These are phyloP conservation scores for Pangasianodon gigas DNA, from an alignment of 2,113 vertebrate species.

Conservation along the genomic window DNA sequence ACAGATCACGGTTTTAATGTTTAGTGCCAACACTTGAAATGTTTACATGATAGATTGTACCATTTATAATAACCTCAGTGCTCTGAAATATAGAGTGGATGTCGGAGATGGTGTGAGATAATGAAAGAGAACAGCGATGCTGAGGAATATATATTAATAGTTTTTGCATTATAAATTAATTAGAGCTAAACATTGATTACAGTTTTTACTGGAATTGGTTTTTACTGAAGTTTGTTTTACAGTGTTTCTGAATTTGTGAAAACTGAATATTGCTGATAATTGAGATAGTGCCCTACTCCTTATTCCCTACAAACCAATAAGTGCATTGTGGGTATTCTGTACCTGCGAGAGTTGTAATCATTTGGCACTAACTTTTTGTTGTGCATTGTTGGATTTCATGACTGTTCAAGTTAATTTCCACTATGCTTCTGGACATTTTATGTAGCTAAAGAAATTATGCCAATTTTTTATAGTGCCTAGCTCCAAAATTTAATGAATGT, in stretches of 20 bases:
- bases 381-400: not conserved
- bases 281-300: too few species aligned
- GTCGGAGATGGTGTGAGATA: not conserved
- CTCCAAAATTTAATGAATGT: not conserved
- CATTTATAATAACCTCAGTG: not conserved
- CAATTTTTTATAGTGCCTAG: not conserved
- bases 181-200: not conserved
- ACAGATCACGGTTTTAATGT: not conserved
- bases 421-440: not conserved
- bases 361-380: not conserved
- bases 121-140: not conserved
- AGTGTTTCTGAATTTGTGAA: not conserved
- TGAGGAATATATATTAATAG: not conserved
- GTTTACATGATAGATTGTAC: not conserved
- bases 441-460: not conserved
- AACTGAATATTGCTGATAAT: not conserved
- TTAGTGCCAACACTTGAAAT: not conserved
- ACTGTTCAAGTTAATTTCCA: not conserved
- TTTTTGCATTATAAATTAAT: not conserved
- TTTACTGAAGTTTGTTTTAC: not conserved
- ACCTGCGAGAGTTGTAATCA: not conserved
- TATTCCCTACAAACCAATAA: not conserved
- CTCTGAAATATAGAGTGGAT: not conserved
- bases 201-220: not conserved
- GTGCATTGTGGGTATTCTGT: not conserved